Base-by-base conservation (phyloP, 92 coral and sea anemone species). In the Phenganax stokvisi region DNA sequence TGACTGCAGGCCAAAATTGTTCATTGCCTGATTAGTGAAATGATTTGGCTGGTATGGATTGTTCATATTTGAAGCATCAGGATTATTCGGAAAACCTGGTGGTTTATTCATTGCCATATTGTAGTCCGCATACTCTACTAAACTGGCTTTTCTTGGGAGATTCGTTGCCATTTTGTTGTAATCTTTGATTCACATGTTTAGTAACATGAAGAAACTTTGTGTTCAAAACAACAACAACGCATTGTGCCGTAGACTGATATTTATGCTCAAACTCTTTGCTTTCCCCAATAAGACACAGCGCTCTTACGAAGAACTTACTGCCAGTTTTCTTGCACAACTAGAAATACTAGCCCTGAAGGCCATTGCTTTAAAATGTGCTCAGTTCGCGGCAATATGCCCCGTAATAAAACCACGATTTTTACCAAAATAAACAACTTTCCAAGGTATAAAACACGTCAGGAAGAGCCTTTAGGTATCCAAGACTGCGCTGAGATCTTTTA, bases 141-240 rank as follows among this genome's bases (percentile, higher is more conserved):
- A 7, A 63, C 53, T 79, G 25, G 83, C 3, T 60, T 79, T 79
- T 37, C 62, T 47, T 0, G 72, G 54, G 51, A 79, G 25, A 79
- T 79, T 79, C 74, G 83, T 65, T 51, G 83, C 62, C 83, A 79
- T 64, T 17, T 79, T 64, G 63, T n/a, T 37, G 56, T 79, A 65
- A 79, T 62, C 83, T 79, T 79, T 62, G 83, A 79, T 73, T 79
- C 72, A 54, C 55, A 3, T 7, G 9, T 11, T 55, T 53, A 79
- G 28, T 9, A 20, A 63, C 63, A 25, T 62, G 3, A 16, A 79
- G 3, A 12, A 51, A 13, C 27, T 51, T 51, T 0, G 37, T 9
- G 13, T 51, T 62, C 37, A 47, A 63, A 73, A 53, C 83, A 54
- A 64, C 25, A 62, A 62, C 58, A 28, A 54, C 6, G 58, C 58